Base-by-base conservation (phyloP, 2,888 invertebrate species). In the Cactoblastis cactorum region DNA sequence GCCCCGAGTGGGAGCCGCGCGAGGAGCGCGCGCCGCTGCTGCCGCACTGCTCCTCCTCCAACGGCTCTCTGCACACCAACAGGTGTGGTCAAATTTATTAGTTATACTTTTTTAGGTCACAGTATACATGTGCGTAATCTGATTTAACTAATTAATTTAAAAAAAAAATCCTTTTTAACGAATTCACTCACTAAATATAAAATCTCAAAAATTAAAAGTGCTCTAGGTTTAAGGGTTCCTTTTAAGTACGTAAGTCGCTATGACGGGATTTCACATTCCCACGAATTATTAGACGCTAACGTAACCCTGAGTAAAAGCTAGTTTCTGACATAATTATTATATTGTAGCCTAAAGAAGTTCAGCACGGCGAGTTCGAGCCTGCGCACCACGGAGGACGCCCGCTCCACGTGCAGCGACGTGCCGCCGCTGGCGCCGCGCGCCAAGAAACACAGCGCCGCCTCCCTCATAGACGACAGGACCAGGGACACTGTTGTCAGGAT, bases 391-490 rank as follows among this genome's bases (percentile, higher is more conserved):
- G 88, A 88, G 35, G 88, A 88, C 52, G 80, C 73, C 50, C 78
- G 86, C 53, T 83, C 88, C 18, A 80, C 82, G 0, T 82, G 88
- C 62, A 83, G 90, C 55, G 86, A 90, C 62, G 81, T 83, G 8
- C 87, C 89, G 1, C 82, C 86, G 0, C 68, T 85, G 8, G 83
- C 74, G 1, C 88, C 87, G 2, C 83, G 85, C 56, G 69, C 78
- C 1, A 88, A 89, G 53, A 90, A 90, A 66, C 83, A 80, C 45
- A 89, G 89, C 56, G 82, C 87, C 1, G 86, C 82, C 8, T 90
- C 90, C 0, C 80, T 90, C 8, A 79, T 88, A 41, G 90, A 90
- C 35, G 88, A 88, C 15, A 83, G 77, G 33, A 81, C 83, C n/a
- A 80, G 68, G 54, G 90, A 90, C 12, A 89, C 89, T 0, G 74